Conservation (phyloP, 2,888 invertebrate genomes). For the Ashinkailepas kermadecensis region DNA sequence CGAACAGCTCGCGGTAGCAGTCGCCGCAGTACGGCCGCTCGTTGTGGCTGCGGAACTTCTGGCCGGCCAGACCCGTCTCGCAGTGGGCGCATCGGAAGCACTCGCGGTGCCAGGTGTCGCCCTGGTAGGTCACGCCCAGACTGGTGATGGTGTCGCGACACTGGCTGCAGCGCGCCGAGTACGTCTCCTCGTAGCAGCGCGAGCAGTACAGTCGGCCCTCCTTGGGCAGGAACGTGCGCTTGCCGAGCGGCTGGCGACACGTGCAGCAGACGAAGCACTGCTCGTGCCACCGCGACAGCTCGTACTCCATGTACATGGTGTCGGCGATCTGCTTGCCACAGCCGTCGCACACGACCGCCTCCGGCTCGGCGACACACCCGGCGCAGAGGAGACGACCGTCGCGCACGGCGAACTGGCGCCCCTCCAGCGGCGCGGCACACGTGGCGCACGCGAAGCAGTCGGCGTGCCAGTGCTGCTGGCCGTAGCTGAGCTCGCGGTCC, state of each 20-base stretch:
- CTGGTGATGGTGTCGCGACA: slow-evolving; percentile 99
- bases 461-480: neutral
- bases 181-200: slow-evolving; percentile 98
- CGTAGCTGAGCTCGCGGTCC: neutral
- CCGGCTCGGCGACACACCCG: neutral
- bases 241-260: neutral
- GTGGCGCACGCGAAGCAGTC: neutral
- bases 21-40: neutral
- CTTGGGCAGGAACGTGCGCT: slow-evolving; percentile 75
- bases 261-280: neutral
- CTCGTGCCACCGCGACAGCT: neutral
- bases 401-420: neutral
- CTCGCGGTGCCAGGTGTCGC: slow-evolving; percentile 50
- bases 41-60: neutral
- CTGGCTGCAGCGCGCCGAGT: slow-evolving; percentile 96
- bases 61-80: neutral
- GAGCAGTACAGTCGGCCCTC: slow-evolving; percentile 99
- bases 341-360: neutral
- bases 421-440: neutral
- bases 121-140: slow-evolving; percentile 99
- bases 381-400: neutral
- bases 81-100: neutral
- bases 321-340: neutral
- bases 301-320: neutral
- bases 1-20: neutral